Evolutionary conservation across 2,888 invertebrate species (phyloP), one percentile per base, ranked within the genome.

Genomic region (Watsonalla binaria): DNA sequence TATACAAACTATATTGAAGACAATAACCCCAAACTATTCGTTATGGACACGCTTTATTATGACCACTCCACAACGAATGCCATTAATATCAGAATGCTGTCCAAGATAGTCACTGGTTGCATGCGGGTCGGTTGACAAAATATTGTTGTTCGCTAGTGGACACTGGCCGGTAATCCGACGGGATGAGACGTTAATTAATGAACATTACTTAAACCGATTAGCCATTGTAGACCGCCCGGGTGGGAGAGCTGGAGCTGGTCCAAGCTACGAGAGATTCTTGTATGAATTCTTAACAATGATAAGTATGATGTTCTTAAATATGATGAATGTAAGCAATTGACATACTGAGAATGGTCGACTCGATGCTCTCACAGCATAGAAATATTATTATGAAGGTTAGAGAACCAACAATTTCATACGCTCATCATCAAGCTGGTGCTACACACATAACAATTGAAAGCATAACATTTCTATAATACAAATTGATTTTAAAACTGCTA

Each of bases 141-240:
- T 82, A 84, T 84, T 76, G 72, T 75, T 68, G 74, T 75, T 76
- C 62, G 70, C 68, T 56, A 72, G 72, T 77, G 78, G 78, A 71
- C 78, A 74, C 64, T 61, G 65, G 66, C 59, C 57, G 56, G 75
- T 83, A 84, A 85, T 80, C 83, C 79, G 68, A 74, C 68, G 72
- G 70, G 62, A 65, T 60, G 61, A 63, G 78, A 78, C 78, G 68
- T 80, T 82, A 80, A 86, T 86, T 86, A 85, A 87, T 86, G 77
- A 80, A 82, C 78, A 82, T 85, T 82, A 81, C 75, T 86, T 81
- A 82, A 83, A 82, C 72, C 79, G 83, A 86, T 87, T 86, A 86
- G 73, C 70, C 65, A 62, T 54, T 56, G 64, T 62, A 66, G 79
- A 78, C 81, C 78, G 80, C 82, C 80, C 74, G 71, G 70, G 62